A percentile compares a stretch with the other conserved stretches of the same genome.
Evolutionary conservation across 2,797 vertebrate species (phyloP).

Genomic region (Sylvia borin): DNA sequence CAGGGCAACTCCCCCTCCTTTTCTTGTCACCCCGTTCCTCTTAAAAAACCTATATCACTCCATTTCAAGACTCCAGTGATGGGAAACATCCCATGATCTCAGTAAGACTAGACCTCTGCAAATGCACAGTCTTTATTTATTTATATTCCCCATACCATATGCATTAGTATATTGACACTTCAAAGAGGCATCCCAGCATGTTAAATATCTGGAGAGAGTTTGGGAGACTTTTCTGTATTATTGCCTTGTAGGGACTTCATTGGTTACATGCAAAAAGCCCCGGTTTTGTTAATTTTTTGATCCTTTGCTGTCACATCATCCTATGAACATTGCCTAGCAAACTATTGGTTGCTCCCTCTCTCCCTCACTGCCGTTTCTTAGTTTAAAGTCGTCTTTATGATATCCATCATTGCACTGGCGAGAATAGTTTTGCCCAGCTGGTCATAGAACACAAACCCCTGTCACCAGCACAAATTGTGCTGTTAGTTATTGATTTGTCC

Average conservation of each 20-base stretch:
- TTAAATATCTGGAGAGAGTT: not conserved
- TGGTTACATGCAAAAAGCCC: not conserved
- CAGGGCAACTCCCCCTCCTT: not conserved
- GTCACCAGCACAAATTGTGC: not conserved
- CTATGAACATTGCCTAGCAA: not conserved
- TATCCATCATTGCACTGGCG: not conserved
- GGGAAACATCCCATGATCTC: not conserved
- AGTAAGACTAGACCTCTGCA: not conserved
- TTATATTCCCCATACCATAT: not conserved
- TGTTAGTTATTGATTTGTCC: not conserved
- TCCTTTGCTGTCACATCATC: not conserved
- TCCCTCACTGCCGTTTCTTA: not conserved
- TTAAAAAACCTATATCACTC: not conserved
- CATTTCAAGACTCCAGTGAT: not conserved
- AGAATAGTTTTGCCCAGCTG: not conserved
- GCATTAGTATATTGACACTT: not conserved
- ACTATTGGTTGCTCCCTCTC: not conserved
- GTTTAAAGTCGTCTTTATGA: not conserved
- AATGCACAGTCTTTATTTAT: not conserved
- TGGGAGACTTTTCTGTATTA: not conserved
- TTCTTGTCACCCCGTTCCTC: not conserved
- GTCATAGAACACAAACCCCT: not conserved
- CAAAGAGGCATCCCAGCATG: not conserved
- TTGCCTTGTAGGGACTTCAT: not conserved
- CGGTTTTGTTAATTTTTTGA: not conserved